These are phyloP conservation scores for Thera britannica DNA, from an alignment of 2,888 invertebrate species.

Conservation along the genomic window DNA sequence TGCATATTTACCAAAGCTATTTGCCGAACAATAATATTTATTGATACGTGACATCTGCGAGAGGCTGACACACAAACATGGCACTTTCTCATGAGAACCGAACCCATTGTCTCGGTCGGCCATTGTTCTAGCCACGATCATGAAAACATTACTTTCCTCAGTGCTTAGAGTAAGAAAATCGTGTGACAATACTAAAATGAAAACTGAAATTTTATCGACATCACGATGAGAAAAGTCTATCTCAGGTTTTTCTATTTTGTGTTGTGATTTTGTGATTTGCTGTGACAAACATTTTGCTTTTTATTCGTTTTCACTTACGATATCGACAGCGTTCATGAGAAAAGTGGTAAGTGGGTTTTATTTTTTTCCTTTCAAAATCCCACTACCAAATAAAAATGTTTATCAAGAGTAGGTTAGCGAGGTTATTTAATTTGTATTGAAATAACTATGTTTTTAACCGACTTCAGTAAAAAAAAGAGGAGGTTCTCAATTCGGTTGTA, in stretches of 20 bases:
- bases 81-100: slow-evolving; percentile 69
- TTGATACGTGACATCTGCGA: slow-evolving; percentile 34
- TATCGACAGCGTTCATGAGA: background rate
- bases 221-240: slow-evolving; percentile 14
- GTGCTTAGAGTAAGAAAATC: slow-evolving; percentile 51
- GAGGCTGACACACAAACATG: slow-evolving; percentile 52
- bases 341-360: background rate
- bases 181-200: slow-evolving; percentile 36
- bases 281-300: slow-evolving; percentile 16
- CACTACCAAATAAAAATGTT: too few relatives aligned
- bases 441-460: too few relatives aligned
- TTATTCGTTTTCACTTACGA: slow-evolving; percentile 12
- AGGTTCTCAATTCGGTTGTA: too few relatives aligned
- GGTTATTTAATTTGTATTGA: too few relatives aligned
- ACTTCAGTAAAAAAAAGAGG: too few relatives aligned
- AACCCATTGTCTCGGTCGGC: slow-evolving; percentile 50
- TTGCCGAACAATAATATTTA: slow-evolving; percentile 28
- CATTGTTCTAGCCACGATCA: slow-evolving; percentile 51
- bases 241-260: slow-evolving; percentile 16
- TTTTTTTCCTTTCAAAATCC: background rate
- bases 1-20: slow-evolving; percentile 10
- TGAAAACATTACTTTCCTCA: slow-evolving; percentile 61
- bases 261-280: slow-evolving; percentile 16
- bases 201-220: slow-evolving; percentile 27
- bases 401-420: too few relatives aligned